A percentile compares a stretch with the other conserved stretches of the same genome.
Conservation (phyloP, 2,797 vertebrate genomes). For the Denticeps clupeoides region DNA sequence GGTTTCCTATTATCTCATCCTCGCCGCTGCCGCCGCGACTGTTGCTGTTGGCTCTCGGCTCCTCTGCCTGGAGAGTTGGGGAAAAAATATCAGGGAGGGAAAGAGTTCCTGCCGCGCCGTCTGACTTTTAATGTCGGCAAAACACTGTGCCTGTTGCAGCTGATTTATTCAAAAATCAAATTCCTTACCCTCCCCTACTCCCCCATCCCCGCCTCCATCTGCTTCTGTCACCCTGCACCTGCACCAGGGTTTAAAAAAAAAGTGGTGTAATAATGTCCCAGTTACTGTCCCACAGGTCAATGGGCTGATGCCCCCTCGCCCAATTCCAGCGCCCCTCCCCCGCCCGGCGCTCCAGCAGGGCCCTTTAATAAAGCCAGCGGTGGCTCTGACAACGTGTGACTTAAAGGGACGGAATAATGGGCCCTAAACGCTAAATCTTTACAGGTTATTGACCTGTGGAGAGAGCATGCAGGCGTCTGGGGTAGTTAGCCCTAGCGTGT, state of each 20-base stretch:
- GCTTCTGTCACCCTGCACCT: too few species aligned
- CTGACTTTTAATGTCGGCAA: too few species aligned
- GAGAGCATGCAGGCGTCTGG: too few species aligned
- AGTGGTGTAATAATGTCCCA: conserved; percentile 28
- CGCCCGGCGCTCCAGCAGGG: conserved; percentile 28
- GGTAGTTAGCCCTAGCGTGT: too few species aligned
- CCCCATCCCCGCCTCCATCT: too few species aligned
- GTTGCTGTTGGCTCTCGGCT: conserved; percentile 29
- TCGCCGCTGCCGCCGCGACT: conserved; percentile 12
- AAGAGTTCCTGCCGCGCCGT: too few species aligned
- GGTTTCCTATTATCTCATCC: conserved; percentile 28
- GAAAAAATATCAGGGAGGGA: too few species aligned
- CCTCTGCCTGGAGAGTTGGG: conserved; percentile 10
- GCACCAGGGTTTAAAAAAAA: too few species aligned
- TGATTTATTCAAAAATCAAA: conserved; percentile 7
- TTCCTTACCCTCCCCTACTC: conserved; percentile 14
- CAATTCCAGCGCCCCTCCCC: too few species aligned
- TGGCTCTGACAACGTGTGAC: conserved; percentile 64
- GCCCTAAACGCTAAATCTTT: conserved; percentile 64
- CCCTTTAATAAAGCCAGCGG: conserved; percentile 53
- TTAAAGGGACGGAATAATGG: conserved; percentile 70
- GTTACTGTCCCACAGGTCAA: conserved; percentile 38
- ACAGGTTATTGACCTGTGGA: conserved; percentile 57
- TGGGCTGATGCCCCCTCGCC: too few species aligned
- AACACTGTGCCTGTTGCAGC: too few species aligned